Evolutionary conservation across 2,888 invertebrate species (phyloP).

Genomic region (Mesoligia furuncula): DNA sequence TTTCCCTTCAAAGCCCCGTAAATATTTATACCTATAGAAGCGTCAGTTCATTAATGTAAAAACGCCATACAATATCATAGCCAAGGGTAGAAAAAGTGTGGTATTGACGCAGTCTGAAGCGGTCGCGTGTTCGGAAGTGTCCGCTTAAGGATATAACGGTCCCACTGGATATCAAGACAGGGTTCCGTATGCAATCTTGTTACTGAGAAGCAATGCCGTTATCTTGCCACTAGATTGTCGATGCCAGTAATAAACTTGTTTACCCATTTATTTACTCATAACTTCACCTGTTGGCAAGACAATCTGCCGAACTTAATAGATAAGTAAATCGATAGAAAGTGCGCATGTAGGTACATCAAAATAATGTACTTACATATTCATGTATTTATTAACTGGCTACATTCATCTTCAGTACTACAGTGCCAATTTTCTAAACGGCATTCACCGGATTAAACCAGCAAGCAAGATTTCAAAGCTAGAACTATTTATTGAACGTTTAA

Average conservation of each 20-base stretch:
- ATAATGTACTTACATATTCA: conserved; percentile 13
- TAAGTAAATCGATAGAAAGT: conserved; percentile 47
- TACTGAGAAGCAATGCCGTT: conserved; percentile 75
- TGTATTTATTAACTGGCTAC: conserved; percentile 16
- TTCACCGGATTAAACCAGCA: conserved; percentile 24
- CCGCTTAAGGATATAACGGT: conserved; percentile 82
- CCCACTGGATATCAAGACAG: conserved; percentile 72
- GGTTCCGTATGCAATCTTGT: conserved; percentile 77
- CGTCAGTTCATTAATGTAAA: conserved; percentile 29
- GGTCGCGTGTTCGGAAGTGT: conserved; percentile 77
- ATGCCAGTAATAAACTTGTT: conserved; percentile 73
- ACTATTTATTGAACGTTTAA: conserved; percentile 18
- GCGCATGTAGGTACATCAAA: neutral
- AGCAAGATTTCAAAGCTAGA: conserved; percentile 21
- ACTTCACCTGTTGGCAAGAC: conserved; percentile 47
- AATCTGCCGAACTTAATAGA: conserved; percentile 41
- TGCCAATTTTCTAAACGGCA: conserved; percentile 32
- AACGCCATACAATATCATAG: conserved; percentile 37
- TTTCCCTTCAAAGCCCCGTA: conserved; percentile 36
- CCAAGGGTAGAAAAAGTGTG: conserved; percentile 59
- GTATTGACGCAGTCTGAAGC: conserved; percentile 47
- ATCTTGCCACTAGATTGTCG: conserved; percentile 66
- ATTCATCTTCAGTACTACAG: conserved; percentile 14
- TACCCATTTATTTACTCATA: conserved; percentile 73
- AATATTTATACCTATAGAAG: conserved; percentile 43